Evolutionary conservation across 1,140 invertebrate genomes (phyloP).

Genomic region (Drosophila lacteicornis): DNA sequence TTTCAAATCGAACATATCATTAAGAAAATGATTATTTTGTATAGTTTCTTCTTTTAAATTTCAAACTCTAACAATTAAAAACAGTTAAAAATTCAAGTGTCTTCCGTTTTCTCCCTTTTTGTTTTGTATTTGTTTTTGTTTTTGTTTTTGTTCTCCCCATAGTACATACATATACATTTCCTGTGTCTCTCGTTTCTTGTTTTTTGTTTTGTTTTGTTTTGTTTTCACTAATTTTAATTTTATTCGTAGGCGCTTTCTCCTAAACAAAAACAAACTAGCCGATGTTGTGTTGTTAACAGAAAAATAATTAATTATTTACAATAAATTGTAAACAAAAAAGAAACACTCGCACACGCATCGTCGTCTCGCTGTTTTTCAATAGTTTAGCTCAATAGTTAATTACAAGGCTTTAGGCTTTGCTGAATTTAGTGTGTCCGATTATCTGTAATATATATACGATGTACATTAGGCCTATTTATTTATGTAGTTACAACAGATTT

Average conservation of each 20-base stretch:
- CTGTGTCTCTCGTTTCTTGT: conserved; percentile 60
- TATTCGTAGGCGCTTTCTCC: conserved; percentile 60
- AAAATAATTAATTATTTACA: conserved; percentile 77
- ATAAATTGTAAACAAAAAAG: conserved; percentile 72
- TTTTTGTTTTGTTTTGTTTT: conserved; percentile 10
- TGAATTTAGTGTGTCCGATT: conserved; percentile 51
- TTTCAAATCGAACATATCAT: conserved; percentile 69
- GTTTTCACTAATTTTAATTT: conserved; percentile 76
- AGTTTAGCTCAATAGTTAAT: conserved; percentile 45
- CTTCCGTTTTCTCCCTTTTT: conserved; percentile 21
- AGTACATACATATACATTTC: conserved; percentile 71
- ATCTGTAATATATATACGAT: conserved; percentile 36
- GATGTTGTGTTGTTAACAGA: conserved; percentile 48
- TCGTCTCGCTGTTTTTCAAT: conserved; percentile 46
- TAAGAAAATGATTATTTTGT: conserved; percentile 68
- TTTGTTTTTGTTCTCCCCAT: conserved; percentile 44
- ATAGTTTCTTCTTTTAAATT: conserved; percentile 64
- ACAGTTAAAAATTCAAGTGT: conserved; percentile 79
- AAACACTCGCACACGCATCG: conserved; percentile 51
- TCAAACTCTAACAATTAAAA: conserved; percentile 82
- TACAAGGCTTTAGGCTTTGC: conserved; percentile 37
- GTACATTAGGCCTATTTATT: conserved; percentile 54
- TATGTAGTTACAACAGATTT: conserved; percentile 59
- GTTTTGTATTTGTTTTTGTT: conserved; percentile 28
- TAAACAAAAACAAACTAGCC: conserved; percentile 58